Evolutionary conservation across 2,113 vertebrate species (phyloP), one percentile per base, ranked within the genome.

Genomic region (Otus sunia): DNA sequence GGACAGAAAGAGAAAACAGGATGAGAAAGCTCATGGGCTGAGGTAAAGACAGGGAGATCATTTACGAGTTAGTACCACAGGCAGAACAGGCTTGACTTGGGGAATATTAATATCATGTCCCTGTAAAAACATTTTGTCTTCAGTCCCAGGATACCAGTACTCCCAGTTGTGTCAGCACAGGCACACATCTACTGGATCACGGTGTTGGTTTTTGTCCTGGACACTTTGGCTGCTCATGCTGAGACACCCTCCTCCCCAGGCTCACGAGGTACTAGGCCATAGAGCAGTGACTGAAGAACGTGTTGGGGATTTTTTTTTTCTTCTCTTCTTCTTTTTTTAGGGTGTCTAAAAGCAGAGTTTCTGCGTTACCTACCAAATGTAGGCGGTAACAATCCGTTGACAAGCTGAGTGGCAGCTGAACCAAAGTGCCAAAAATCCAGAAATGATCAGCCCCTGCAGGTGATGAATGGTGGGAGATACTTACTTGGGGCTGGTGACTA

Each of bases 151-250:
- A 19, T 15, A 29, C n/a, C 45, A 32, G 18, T 11, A 11, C 11
- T 79, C 43, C 30, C 20, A 30, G 15, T 5, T 43, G 10, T 30
- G 26, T n/a, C 29, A 14, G 23, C 55, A 41, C 32, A n/a, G 41
- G 29, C 39, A 41, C 17, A 29, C 1, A 1, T 4, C 9, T 23
- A 15, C 25, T 12, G 32, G 68, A 2, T 25, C 25, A 2, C 1
- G 41, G 59, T 11, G 59, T 36, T 27, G 11, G 17, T 13, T n/a
- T 12, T 23, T 76, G 23, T 16, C 12, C 62, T 41, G 62, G 52
- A 58, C 25, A 23, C 10, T 0, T 3, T 5, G 5, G 52, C 25
- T 32, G 58, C 45, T 26, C 4, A 10, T 0, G 2, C 58, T 11
- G 72, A 15, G 41, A 26, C 5, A 12, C 8, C 2, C 26, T 21